Evolutionary conservation across 2,797 vertebrate genomes (phyloP), one percentile per base, ranked within the genome.

Genomic region (Pangasius larnaudii): DNA sequence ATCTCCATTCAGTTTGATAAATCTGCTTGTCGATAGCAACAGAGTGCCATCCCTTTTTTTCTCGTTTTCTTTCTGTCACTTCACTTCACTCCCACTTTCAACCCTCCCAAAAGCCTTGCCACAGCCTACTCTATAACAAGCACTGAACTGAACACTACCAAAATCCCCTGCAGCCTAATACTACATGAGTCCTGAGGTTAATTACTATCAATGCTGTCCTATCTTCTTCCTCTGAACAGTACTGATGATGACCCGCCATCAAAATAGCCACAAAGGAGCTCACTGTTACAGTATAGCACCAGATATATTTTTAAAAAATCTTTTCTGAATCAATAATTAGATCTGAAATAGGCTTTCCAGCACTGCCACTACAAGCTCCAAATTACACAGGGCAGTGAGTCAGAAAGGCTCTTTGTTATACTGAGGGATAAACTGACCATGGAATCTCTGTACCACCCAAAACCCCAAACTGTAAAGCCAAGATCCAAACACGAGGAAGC

Each of bases 1-100:
- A 80, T 89, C 88, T 87, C 67, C 74, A 87, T 82, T 72, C 86
- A 49, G 84, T 87, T 79, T 72, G 75, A 86, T 86, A 59, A 79
- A 75, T 87, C 83, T 65, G 84, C 65, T n/a, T 59, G 36, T 88
- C 72, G 77, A 78, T 85, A 49, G 58, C 85, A 67, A 63, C 86
- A 85, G 61, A 72, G 58, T 58, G 42, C 82, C 81, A 82, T 82
- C 79, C 53, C 72, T 14, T 81, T 89, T 51, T 22, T n/a, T 61
- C n/a, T 30, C 14, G 0, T 49, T 75, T 24, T 33, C 36, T 75
- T 74, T 56, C 83, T 18, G 36, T 85, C 63, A 69, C 19, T 36
- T 77, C 24, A 75, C 36, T 33, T 39, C 63, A 46, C 65, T 58
- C 30, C 51, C 36, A 49, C 75, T 84, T 86, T 84, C 69, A 89